Percentiles rank a stretch among this genome's conserved stretches.
phyloP scores from a whole-genome alignment of 2,797 vertebrate genomes.

The Synanceia verrucosa region DNA sequence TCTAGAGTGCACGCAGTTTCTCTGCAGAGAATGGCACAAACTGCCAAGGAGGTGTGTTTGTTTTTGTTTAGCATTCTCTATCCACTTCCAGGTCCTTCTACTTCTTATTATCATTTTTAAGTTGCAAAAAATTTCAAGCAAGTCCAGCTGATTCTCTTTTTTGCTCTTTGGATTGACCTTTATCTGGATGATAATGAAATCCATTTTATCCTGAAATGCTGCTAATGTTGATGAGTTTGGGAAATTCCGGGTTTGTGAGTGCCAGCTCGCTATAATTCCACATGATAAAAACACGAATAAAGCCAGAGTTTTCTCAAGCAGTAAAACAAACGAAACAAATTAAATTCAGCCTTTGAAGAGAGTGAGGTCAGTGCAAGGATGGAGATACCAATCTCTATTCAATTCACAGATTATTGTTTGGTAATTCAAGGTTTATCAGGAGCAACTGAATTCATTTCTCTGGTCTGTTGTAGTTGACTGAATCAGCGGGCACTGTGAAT shows the following conservation, averaged over 20 bases:
- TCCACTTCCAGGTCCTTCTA: too few relatives aligned
- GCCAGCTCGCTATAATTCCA: neutral
- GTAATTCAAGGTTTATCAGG: constrained; percentile 18
- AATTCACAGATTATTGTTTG: constrained; percentile 4
- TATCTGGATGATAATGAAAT: neutral
- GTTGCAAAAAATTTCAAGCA: too few relatives aligned
- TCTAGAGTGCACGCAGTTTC: too few relatives aligned
- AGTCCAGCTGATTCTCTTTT: too few relatives aligned
- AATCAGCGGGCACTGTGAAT: constrained; percentile 11
- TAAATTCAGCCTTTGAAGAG: neutral
- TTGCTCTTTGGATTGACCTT: too few relatives aligned
- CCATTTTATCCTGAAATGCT: neutral
- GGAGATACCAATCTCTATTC: constrained; percentile 7
- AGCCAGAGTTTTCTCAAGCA: neutral
- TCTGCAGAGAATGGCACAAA: too few relatives aligned
- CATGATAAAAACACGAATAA: constrained; percentile 7
- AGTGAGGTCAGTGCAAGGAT: constrained; percentile 25
- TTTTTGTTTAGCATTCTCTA: too few relatives aligned
- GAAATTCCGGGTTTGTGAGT: neutral
- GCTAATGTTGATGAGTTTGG: neutral
- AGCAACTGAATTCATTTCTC: constrained; percentile 10
- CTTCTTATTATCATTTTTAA: too few relatives aligned
- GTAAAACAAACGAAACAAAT: neutral
- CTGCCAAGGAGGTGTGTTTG: too few relatives aligned
- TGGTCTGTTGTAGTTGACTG: constrained; percentile 18